Percentiles rank a stretch among this genome's conserved stretches.
Evolutionary conservation across 2,113 vertebrate genomes (phyloP).

Genomic region (Piliocolobus tephrosceles): DNA sequence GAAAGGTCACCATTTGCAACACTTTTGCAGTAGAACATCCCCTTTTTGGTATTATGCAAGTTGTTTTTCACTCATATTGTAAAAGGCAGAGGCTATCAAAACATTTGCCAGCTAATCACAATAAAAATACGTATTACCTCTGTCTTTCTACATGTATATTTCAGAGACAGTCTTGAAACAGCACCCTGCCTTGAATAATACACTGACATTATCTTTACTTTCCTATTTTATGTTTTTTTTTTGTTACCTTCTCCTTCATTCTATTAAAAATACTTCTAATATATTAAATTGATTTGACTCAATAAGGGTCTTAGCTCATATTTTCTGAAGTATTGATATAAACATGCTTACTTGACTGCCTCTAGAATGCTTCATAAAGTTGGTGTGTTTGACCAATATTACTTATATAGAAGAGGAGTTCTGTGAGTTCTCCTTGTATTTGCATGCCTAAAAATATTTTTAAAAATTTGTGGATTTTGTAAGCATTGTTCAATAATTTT

Average conservation of each 20-base stretch:
- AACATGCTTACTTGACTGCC: neutral
- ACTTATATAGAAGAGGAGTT: neutral
- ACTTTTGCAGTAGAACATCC: constrained; percentile 49
- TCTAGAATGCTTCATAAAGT: neutral
- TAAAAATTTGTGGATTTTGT: neutral
- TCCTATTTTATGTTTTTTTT: neutral
- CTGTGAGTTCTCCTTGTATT: neutral
- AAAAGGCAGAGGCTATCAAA: constrained; percentile 50
- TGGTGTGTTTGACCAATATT: neutral
- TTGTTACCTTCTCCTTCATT: neutral
- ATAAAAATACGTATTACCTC: neutral
- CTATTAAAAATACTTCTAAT: neutral
- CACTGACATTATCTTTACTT: neutral
- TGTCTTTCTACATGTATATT: neutral
- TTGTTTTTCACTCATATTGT: constrained; percentile 39
- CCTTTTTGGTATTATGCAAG: constrained; percentile 62
- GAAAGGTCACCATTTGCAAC: constrained; percentile 51
- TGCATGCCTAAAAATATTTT: neutral
- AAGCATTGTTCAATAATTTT: neutral
- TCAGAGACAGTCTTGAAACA: neutral
- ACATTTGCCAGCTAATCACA: neutral
- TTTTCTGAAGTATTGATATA: neutral
- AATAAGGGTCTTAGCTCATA: neutral
- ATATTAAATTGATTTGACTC: neutral
- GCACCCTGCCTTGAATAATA: neutral